Conservation (phyloP, 2,113 vertebrate genomes). For the Phrynocephalus versicolor region DNA sequence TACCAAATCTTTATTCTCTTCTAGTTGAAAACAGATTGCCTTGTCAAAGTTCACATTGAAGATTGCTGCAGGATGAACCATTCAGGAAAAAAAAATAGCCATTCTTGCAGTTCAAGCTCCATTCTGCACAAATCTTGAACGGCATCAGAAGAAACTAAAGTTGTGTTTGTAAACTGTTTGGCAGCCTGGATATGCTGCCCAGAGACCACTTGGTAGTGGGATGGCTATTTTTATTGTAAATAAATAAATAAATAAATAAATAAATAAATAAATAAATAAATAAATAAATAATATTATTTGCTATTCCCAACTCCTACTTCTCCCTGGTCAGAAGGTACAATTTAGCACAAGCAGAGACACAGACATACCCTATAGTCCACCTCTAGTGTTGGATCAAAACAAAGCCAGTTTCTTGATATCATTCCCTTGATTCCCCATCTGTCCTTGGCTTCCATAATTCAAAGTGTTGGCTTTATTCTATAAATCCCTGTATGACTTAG, state of each 20-base stretch:
- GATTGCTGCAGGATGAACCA: constrained; percentile 13
- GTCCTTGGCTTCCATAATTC: not conserved
- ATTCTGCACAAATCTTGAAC: not conserved
- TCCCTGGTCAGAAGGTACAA: too few relatives aligned
- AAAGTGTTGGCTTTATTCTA: not conserved
- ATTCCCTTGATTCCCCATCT: not conserved
- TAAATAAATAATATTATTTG: not conserved
- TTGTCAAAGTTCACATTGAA: not conserved
- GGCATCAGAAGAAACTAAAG: not conserved
- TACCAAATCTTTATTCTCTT: not conserved
- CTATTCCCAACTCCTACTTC: too few relatives aligned
- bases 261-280: too few relatives aligned
- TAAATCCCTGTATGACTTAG: too few relatives aligned
- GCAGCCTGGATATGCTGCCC: too few relatives aligned
- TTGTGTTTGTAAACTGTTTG: not conserved
- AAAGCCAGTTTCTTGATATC: not conserved
- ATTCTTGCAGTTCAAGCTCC: not conserved
- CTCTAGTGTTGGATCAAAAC: not conserved
- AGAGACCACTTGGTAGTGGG: too few relatives aligned
- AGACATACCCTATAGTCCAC: not conserved
- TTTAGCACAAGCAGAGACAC: not conserved
- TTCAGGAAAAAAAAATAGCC: not conserved
- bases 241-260: too few relatives aligned
- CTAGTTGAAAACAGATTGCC: not conserved
- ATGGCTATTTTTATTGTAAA: too few relatives aligned